A percentile compares a stretch with the other conserved stretches of the same genome.
Conservation (phyloP, 2,888 invertebrate genomes). For the Thumatha senex region DNA sequence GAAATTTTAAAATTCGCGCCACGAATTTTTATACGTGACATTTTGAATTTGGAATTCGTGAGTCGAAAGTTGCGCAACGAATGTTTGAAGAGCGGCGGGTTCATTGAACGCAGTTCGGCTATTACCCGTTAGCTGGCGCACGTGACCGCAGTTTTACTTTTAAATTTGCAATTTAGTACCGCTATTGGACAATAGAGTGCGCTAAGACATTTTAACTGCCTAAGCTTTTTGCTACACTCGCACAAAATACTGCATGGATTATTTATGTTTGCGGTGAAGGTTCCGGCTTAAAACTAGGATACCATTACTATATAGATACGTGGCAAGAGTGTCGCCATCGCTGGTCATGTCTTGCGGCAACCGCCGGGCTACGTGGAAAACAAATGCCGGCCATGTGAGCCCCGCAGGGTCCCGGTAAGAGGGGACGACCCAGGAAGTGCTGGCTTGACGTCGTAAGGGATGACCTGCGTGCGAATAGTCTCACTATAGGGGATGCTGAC, state of each 20-base stretch:
- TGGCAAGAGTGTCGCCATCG: too few species aligned
- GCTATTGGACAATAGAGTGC: conserved; percentile 72
- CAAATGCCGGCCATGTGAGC: too few species aligned
- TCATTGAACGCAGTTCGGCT: conserved; percentile 75
- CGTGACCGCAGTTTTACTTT: conserved; percentile 77
- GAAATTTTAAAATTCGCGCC: conserved; percentile 72
- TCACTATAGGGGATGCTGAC: too few species aligned
- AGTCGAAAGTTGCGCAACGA: conserved; percentile 57
- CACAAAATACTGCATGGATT: background rate
- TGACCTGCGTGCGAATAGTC: too few species aligned
- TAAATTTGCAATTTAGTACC: conserved; percentile 71
- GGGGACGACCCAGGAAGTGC: too few species aligned
- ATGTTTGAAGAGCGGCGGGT: conserved; percentile 50
- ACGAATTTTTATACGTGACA: conserved; percentile 43
- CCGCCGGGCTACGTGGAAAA: too few species aligned
- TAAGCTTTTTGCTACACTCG: background rate
- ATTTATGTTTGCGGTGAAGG: too few species aligned
- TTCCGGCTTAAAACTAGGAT: too few species aligned
- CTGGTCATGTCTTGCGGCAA: too few species aligned
- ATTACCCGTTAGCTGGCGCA: conserved; percentile 74
- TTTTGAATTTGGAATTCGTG: conserved; percentile 41
- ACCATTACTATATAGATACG: too few species aligned
- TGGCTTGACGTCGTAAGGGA: too few species aligned
- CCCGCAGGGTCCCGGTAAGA: too few species aligned
- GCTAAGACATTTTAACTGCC: conserved; percentile 42